These are phyloP conservation scores for Eilema caniola DNA, from an alignment of 2,888 invertebrate species.

Conservation along the genomic window DNA sequence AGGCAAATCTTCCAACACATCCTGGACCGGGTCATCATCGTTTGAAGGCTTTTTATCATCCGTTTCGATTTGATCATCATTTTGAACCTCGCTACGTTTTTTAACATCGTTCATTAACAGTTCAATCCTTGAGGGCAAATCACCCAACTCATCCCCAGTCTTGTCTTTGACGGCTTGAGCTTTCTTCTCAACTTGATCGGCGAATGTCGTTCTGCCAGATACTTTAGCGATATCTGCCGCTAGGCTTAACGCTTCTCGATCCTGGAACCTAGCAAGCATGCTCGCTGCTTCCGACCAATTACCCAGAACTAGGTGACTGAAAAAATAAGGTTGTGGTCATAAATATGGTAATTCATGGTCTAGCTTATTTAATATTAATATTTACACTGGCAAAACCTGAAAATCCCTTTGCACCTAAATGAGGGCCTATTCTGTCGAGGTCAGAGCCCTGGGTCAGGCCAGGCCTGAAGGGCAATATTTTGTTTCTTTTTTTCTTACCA, in stretches of 20 bases:
- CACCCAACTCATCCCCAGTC: constrained; percentile 51
- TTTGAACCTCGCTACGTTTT: constrained; percentile 20
- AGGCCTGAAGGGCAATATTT: too few relatives aligned
- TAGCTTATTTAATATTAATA: too few relatives aligned
- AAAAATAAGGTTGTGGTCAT: constrained; percentile 48
- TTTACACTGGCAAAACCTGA: too few relatives aligned
- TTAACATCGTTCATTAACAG: constrained; percentile 50
- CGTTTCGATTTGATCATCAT: neutral
- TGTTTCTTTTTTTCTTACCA: too few relatives aligned
- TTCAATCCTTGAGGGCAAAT: constrained; percentile 64
- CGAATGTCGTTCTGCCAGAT: constrained; percentile 74
- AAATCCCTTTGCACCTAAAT: too few relatives aligned
- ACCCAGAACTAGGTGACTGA: constrained; percentile 87
- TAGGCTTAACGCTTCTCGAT: constrained; percentile 83
- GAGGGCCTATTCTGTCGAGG: too few relatives aligned
- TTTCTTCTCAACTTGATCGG: constrained; percentile 67
- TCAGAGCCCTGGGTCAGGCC: too few relatives aligned
- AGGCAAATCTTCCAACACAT: constrained; percentile 57
- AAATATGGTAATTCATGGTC: too few relatives aligned
- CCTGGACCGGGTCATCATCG: constrained; percentile 23
- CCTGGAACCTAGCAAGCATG: constrained; percentile 84
- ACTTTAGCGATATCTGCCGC: constrained; percentile 88
- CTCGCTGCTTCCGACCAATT: constrained; percentile 88
- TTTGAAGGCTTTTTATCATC: neutral
- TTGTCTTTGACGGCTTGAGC: constrained; percentile 30